Base-by-base conservation (phyloP, 2,888 invertebrate species). In the Cephus rjabovi region DNA sequence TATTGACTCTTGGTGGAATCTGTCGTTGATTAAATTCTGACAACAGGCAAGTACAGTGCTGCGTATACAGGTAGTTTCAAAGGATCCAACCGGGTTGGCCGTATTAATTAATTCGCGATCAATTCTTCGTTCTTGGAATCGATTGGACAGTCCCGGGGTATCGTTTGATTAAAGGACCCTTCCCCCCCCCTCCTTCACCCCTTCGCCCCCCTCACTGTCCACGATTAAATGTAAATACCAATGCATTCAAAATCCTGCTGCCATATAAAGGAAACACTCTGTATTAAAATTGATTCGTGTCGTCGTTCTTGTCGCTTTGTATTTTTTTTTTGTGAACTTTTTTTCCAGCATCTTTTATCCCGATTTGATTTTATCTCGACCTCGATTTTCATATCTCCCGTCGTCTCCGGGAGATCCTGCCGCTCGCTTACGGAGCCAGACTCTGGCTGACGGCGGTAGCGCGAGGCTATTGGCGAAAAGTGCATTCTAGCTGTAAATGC, bases 361-460 rank as follows among this genome's bases (percentile, higher is more conserved):
- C 37, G 76, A 79, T 76, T 80, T 76, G 82, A 85, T 82, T 84
- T 84, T 83, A 82, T 82, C 81, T 78, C 75, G 73, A n/a, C 74
- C 78, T 82, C 15, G 33, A 33, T 33, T 33, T 33, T 33, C 0
- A 33, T 33, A 33, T 33, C 78, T 82, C 15, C 82, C 79, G 83
- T 82, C 78, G 75, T 69, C 56, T 15, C 6, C 6, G 6, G 15
- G 34, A 73, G 23, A 71, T 80, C 76, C 76, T 75, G 76, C 33
- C 75, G 75, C 79, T 76, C 75, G 78, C 79, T 79, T 80, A 82
- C 74, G 12, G 15, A 75, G 30, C 73, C 34, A 74, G 34, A 76
- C 69, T 73, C n/a, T 31, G 34, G 35, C 34, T 6, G 30, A 70
- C 30, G 30, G 30, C 30, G 30, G 0, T 15, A 30, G 34, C 9